Evolutionary conservation across 2,888 invertebrate genomes (phyloP), one percentile per base, ranked within the genome.

Genomic region (Pimpla rufipes): DNA sequence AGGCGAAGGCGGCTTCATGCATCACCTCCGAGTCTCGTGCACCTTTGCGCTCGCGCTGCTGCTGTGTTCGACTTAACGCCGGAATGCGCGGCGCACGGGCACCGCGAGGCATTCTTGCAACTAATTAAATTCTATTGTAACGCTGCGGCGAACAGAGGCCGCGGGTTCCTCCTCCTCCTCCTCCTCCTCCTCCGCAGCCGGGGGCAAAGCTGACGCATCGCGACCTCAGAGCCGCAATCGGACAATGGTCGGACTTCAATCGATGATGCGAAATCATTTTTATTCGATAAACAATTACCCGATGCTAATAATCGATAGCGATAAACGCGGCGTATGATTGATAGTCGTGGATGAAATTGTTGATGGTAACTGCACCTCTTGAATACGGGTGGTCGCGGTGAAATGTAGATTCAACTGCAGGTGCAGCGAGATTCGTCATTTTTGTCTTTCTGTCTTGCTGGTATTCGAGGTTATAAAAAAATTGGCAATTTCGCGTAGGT

Each of bases 51-150:
- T 66, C 55, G 74, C n/a, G n/a, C n/a, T n/a, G n/a, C n/a, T n/a
- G n/a, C 85, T 84, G 85, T 88, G 88, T 88, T 87, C 87, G 87
- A 88, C 88, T 88, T 88, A 78, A 87, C 85, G 80, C 80, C 83
- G 88, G 88, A 89, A 88, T 89, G 87, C 85, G 85, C 84, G 71
- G 62, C 86, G 87, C 85, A 83, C 83, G 73, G 82, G 87, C 85
- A 85, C 85, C 84, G 29, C 55, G 85, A 85, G 83, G 87, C 87
- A 90, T 90, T 90, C 89, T 88, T 89, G 87, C 87, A 88, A 88
- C 88, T 89, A 90, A 91, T 90, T 90, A 89, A 88, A 88, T 88
- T 85, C 87, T 76, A 88, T 87, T 89, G 89, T 87, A 79, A 81
- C 79, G 23, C 67, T 79, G 55, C 73, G 50, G 37, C 42, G 59